A percentile compares a stretch with the other conserved stretches of the same genome.
phyloP scores from a whole-genome alignment of 2,888 invertebrate genomes.

The Dasysyrphus albostriatus region DNA sequence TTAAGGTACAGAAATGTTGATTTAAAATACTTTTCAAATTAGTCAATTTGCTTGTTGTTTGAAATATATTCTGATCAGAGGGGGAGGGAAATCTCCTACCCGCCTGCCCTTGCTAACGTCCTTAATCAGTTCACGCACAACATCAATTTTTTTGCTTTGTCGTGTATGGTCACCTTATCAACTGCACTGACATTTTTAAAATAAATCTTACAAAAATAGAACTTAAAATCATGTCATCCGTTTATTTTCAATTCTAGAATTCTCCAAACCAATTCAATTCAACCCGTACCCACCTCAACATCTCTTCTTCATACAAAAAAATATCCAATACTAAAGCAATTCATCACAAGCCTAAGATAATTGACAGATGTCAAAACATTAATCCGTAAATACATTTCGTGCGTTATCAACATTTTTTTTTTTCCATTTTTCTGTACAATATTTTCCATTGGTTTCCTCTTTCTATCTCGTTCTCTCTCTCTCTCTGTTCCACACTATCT shows the following conservation, averaged over 20 bases:
- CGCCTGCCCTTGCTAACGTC: too few species aligned
- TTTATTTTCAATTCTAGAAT: neutral
- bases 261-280: neutral
- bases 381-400: conserved; percentile 65
- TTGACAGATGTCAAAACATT: conserved; percentile 73
- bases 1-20: too few species aligned
- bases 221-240: neutral
- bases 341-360: conserved; percentile 52
- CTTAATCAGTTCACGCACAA: too few species aligned
- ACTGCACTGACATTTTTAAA: neutral
- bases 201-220: neutral
- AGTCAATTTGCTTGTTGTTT: too few species aligned
- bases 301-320: neutral
- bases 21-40: too few species aligned
- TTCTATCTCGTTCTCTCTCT: neutral
- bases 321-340: conserved; percentile 36
- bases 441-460: neutral
- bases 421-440: neutral
- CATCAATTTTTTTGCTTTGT: too few species aligned
- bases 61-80: too few species aligned
- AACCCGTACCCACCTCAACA: too few species aligned
- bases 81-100: too few species aligned
- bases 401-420: conserved; percentile 54
- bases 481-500: neutral
- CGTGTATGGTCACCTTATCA: too few species aligned